Conservation (phyloP, 1,140 invertebrate species). For the Ceratina japonica region DNA sequence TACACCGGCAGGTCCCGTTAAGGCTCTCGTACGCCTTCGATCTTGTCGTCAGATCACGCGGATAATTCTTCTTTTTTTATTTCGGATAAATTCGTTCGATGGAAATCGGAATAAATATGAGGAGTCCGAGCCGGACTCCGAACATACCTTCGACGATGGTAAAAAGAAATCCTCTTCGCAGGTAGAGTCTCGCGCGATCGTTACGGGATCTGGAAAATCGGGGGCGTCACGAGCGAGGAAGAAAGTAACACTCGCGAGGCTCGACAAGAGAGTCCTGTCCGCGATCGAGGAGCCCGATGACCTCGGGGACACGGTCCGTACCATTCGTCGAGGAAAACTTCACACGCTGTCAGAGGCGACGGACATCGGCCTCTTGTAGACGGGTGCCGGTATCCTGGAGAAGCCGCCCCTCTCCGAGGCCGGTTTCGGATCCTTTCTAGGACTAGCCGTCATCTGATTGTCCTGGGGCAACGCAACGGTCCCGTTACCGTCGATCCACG, state of each 20-base stretch:
- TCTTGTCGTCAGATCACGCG: constrained; percentile 19
- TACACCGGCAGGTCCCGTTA: constrained; percentile 56
- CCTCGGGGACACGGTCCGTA: constrained; percentile 45
- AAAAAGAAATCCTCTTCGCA: too few species aligned
- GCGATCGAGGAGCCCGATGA: constrained; percentile 17
- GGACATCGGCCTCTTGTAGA: constrained; percentile 77
- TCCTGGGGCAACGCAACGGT: constrained; percentile 78
- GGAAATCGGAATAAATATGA: background rate
- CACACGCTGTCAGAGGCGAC: constrained; percentile 74
- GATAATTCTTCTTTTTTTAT: background rate
- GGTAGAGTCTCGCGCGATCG: too few species aligned
- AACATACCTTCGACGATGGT: too few species aligned
- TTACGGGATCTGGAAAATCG: background rate
- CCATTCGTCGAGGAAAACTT: constrained; percentile 23
- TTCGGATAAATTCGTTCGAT: background rate
- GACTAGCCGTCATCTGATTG: constrained; percentile 70
- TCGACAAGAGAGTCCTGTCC: background rate
- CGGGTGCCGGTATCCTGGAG: constrained; percentile 77
- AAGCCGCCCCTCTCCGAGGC: constrained; percentile 70
- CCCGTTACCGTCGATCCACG: constrained; percentile 87
- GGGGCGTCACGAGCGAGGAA: constrained; percentile 17
- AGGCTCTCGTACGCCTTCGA: constrained; percentile 47
- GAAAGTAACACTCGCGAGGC: background rate
- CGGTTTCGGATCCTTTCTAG: constrained; percentile 77
- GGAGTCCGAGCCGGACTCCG: too few species aligned